Conservation (phyloP, 2,888 invertebrate genomes). For the Aspidapion aeneum region DNA sequence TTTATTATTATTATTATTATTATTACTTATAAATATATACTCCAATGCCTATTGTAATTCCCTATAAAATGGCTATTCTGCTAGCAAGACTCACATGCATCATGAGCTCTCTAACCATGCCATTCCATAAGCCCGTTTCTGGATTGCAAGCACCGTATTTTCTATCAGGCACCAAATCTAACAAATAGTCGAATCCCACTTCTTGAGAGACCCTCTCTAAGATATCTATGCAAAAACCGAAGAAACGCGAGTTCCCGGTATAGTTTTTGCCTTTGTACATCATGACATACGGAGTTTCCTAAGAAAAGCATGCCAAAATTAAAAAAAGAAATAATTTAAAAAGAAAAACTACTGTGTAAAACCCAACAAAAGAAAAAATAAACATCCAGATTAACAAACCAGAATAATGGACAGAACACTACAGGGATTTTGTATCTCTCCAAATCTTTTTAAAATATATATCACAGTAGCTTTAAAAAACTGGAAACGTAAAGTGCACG, state of each 20-base stretch:
- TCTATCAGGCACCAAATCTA: conserved; percentile 67
- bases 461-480: too few species aligned
- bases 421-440: too few species aligned
- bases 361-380: too few species aligned
- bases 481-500: too few species aligned
- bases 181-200: conserved; percentile 67
- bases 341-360: conserved; percentile 1
- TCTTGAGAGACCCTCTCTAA: conserved; percentile 63
- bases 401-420: too few species aligned
- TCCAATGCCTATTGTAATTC: too few species aligned
- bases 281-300: conserved; percentile 75
- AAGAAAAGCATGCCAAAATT: conserved; percentile 29
- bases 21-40: too few species aligned
- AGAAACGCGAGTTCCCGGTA: conserved; percentile 71
- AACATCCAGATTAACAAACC: too few species aligned
- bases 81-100: conserved; percentile 67
- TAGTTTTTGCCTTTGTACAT: conserved; percentile 65
- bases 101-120: conserved; percentile 67
- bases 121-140: conserved; percentile 62
- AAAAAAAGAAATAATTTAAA: not conserved
- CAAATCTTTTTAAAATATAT: too few species aligned
- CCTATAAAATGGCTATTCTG: too few species aligned
- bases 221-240: conserved; percentile 77
- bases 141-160: conserved; percentile 63
- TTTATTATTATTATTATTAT: too few species aligned